Base-by-base conservation (phyloP, 2,113 vertebrate species). In the Neotragus moschatus region DNA sequence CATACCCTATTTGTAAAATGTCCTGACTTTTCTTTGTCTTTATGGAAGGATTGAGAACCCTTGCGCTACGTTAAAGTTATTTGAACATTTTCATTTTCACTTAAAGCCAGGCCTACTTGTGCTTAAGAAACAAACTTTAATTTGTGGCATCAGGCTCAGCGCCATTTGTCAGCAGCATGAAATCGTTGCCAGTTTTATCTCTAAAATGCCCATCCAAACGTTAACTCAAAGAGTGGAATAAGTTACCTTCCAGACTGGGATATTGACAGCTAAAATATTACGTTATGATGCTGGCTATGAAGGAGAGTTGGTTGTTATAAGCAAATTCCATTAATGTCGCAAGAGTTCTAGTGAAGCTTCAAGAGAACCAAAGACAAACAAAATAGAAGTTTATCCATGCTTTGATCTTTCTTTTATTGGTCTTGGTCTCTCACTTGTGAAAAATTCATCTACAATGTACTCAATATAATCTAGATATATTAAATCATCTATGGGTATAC, bases 11-110 rank as follows among this genome's bases (percentile, higher is more conserved):
- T 49, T 63, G 13, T 80, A 73, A 90, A 80, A 75, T 66, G 16
- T 25, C 30, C n/a, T 94, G 43, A 11, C 79, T 91, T 85, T 79
- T 39, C 36, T 15, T 79, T 63, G 73, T 88, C 4, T 90, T 33
- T 39, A 26, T 53, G 23, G 84, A 56, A 92, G 45, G 56, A n/a
- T 5, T 87, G 63, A 94, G 75, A 97, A 60, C 17, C 5, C 60
- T 47, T 85, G 58, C 13, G 25, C 25, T n/a, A 9, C 7, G 53
- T 73, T 97, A 77, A 58, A 88, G 73, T 79, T 80, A 51, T 70
- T 45, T 58, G 45, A 73, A 82, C 66, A 43, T 88, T 94, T 97
- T 95, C 66, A 91, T 88, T 95, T 94, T 95, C 49, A 70, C 73
- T 92, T 86, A 79, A 6, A 92, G 33, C 36, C 39, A 55, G 66